Evolutionary conservation across 2,113 vertebrate species (phyloP).

Genomic region (Eupsittula cactorum): DNA sequence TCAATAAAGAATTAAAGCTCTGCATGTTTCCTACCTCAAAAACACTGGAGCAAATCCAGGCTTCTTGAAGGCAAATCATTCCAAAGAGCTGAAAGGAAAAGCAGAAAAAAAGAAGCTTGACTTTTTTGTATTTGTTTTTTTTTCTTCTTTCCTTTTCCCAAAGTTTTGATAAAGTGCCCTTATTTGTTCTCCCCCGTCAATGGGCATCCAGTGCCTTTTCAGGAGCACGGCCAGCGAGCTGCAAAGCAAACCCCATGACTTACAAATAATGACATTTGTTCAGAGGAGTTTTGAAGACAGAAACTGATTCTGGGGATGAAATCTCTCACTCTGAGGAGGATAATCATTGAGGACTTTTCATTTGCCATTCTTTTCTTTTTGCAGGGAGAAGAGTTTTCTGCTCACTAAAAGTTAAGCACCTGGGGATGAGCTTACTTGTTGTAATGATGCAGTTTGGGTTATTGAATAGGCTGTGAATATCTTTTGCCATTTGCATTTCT

Average conservation of each 20-base stretch:
- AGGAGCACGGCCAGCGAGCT: neutral
- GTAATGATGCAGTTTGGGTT: neutral
- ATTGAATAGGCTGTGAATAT: neutral
- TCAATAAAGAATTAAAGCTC: slow-evolving; percentile 55
- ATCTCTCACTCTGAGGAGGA: neutral
- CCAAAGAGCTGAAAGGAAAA: slow-evolving; percentile 3
- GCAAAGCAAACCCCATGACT: neutral
- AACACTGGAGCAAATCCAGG: slow-evolving; percentile 72
- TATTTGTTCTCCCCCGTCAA: slow-evolving; percentile 13
- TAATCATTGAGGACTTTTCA: neutral
- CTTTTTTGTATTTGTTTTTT: neutral
- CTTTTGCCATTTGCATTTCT: neutral
- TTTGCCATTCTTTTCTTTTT: neutral
- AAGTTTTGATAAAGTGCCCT: slow-evolving; percentile 14
- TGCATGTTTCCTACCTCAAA: slow-evolving; percentile 61
- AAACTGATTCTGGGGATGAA: neutral
- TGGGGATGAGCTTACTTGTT: neutral
- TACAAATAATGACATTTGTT: neutral
- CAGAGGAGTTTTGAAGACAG: neutral
- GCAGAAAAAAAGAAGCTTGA: neutral
- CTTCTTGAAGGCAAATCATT: slow-evolving; percentile 59
- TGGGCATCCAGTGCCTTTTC: neutral
- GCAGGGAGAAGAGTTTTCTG: neutral
- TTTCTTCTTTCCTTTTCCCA: neutral
- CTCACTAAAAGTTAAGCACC: neutral